These are phyloP conservation scores for Lepisosteus osseus DNA, from an alignment of 2,113 vertebrate genomes.

Conservation along the genomic window DNA sequence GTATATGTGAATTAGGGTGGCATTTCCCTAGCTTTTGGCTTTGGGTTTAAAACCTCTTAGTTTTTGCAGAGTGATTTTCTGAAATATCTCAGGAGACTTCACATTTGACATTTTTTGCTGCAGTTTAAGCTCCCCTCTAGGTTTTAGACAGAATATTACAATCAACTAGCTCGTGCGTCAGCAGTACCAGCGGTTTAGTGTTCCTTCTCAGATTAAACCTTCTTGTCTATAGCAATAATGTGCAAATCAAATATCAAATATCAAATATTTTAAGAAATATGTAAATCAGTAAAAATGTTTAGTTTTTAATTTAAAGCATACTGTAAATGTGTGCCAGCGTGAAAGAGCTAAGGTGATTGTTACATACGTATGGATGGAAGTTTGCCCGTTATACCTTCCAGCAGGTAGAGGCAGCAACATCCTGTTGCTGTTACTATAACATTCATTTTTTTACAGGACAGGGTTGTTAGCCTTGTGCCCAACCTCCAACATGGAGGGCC, in stretches of 20 bases:
- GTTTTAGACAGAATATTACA: background rate
- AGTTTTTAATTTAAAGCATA: too few relatives aligned
- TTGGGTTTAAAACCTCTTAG: background rate
- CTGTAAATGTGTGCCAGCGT: too few relatives aligned
- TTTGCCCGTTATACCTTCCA: too few relatives aligned
- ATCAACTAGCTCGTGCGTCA: background rate
- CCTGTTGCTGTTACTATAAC: too few relatives aligned
- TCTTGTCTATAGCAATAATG: background rate
- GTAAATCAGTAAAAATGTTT: background rate
- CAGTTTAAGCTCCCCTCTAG: background rate
- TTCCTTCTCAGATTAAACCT: background rate
- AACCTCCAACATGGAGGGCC: too few relatives aligned
- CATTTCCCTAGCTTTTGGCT: background rate
- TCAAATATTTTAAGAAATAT: background rate
- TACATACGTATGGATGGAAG: too few relatives aligned
- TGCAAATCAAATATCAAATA: background rate
- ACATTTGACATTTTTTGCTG: slow-evolving; percentile 2
- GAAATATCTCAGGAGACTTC: background rate
- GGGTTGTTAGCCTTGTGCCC: too few relatives aligned
- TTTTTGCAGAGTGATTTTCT: background rate
- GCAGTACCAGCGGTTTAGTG: background rate
- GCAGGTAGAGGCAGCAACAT: too few relatives aligned
- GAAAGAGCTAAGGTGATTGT: too few relatives aligned
- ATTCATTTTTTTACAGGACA: too few relatives aligned
- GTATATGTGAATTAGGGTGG: background rate